Evolutionary conservation across 1,140 invertebrate genomes (phyloP), one percentile per base, ranked within the genome.

Genomic region (Penaeus indicus): DNA sequence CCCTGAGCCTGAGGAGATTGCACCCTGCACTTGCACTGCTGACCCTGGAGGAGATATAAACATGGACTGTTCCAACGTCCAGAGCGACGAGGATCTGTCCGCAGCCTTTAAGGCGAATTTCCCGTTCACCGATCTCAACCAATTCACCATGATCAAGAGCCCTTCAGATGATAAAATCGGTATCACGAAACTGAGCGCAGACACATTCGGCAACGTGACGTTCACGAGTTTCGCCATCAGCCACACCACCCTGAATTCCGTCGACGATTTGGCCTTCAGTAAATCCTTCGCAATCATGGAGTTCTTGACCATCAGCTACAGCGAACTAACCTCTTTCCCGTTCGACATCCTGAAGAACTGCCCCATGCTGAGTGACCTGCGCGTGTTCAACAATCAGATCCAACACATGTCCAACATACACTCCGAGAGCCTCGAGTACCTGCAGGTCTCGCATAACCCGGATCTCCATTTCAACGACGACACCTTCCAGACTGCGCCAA

Each of bases 381-480:
- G 85, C 8, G 78, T 87, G 42, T 87, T 87, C 62, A 87, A 64
- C 61, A 87, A 87, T 47, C 69, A 61, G 11, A 81, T 87, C 47
- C 2, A 10, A 8, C 85, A 87, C 63, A 72, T 87, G 63, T 67
- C 85, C 21, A 54, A 87, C 19, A 79, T 87, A 7, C 62, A 19
- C 60, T 87, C 85, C 7, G n/a, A 81, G 22, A 69, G 32, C 47
- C 61, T 87, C 16, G 72, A 10, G 11, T 87, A 87, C 78, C 85
- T 87, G 21, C 78, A 87, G 19, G 38, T 82, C 21, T 80, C 62
- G 19, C 54, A 87, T 19, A 87, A 87, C 61, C 78, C 85, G 3
- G 61, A 60, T 13, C 32, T 87, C 1, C 27, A 47, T 11, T 87
- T 21, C 47, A 54, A 64, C 2, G 85, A 87, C 78, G 32, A 81